Evolutionary conservation across 2,888 invertebrate genomes (phyloP).

Genomic region (Archips xylosteana): DNA sequence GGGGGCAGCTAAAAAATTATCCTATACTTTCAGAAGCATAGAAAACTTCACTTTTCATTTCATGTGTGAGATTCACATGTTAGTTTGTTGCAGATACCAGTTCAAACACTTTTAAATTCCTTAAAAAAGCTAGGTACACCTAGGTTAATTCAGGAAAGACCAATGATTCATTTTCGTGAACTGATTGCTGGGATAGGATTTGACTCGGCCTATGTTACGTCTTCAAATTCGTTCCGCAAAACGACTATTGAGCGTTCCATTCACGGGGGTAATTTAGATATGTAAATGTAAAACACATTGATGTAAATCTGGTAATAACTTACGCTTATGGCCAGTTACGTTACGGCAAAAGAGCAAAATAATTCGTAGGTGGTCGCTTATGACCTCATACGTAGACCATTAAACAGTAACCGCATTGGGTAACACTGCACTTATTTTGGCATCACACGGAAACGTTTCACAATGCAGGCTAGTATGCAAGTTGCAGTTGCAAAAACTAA

Average conservation of each 20-base stretch:
- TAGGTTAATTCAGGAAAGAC: slow-evolving; percentile 6
- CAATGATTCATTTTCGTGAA: slow-evolving; percentile 1
- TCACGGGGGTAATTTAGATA: slow-evolving; percentile 26
- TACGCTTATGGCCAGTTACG: slow-evolving; percentile 27
- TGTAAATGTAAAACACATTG: slow-evolving; percentile 31
- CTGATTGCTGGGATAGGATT: not conserved
- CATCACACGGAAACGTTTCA: slow-evolving; percentile 38
- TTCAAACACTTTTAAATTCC: no score
- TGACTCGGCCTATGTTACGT: slow-evolving; percentile 8
- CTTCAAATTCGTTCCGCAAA: slow-evolving; percentile 11
- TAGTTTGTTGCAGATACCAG: no score
- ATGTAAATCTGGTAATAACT: slow-evolving; percentile 33
- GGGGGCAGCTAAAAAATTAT: no score
- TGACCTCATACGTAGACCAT: slow-evolving; percentile 23
- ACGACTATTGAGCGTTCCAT: slow-evolving; percentile 17
- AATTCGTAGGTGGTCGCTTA: slow-evolving; percentile 32
- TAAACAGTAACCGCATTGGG: slow-evolving; percentile 30
- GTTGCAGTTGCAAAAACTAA: slow-evolving; percentile 40
- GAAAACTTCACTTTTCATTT: no score
- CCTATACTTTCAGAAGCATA: no score
- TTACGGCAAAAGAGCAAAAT: slow-evolving; percentile 37
- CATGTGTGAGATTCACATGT: no score
- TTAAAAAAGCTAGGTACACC: no score
- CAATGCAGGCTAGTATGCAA: slow-evolving; percentile 30
- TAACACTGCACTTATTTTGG: slow-evolving; percentile 42